Conservation (phyloP, 2,888 invertebrate genomes). For the Caenorhabditis panamensis region DNA sequence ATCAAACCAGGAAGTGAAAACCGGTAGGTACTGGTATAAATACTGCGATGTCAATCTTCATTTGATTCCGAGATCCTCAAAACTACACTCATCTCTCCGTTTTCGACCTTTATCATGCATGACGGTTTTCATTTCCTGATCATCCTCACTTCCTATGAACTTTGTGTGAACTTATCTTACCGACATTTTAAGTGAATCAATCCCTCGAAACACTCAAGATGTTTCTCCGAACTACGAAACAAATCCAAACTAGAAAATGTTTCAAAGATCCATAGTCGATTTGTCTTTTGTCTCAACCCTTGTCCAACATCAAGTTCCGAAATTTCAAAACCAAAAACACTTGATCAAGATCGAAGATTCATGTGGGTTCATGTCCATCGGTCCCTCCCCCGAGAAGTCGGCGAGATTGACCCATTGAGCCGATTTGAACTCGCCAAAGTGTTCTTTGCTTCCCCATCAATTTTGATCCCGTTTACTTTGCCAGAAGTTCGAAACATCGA, state of each 20-base stretch:
- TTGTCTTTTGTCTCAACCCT: conserved; percentile 7
- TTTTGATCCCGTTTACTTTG: conserved; percentile 16
- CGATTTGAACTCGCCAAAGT: not conserved
- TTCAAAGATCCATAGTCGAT: not conserved
- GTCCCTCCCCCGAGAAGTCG: not conserved
- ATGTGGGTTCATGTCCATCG: not conserved
- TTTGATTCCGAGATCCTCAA: too few species aligned
- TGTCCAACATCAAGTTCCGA: not conserved
- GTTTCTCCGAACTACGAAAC: too few species aligned
- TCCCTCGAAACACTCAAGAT: too few species aligned
- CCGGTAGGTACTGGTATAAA: not conserved
- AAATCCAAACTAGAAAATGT: too few species aligned
- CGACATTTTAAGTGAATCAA: too few species aligned
- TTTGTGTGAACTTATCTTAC: not conserved
- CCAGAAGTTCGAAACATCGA: conserved; percentile 3
- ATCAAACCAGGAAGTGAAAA: not conserved
- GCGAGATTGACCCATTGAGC: not conserved
- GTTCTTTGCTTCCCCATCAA: conserved; percentile 48
- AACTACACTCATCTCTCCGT: too few species aligned
- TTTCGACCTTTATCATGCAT: not conserved
- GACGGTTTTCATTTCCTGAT: not conserved
- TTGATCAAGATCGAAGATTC: conserved; percentile 32
- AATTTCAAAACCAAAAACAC: conserved; percentile 15
- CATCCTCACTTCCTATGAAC: not conserved
- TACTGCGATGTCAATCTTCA: not conserved